phyloP scores from a whole-genome alignment of 2,888 invertebrate species.

The Habroteleia sp. region DNA sequence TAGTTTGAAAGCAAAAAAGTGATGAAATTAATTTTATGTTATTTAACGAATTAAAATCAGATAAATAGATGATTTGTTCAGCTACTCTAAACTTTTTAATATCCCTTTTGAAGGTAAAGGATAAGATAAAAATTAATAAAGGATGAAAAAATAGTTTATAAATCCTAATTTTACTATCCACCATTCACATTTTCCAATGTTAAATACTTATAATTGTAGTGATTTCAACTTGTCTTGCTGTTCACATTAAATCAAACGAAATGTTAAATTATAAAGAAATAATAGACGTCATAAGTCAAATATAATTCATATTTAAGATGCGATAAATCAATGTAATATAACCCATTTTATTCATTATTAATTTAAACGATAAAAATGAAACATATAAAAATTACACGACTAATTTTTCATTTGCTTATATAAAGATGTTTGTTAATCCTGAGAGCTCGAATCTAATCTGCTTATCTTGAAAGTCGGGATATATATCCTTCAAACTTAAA shows the following conservation, averaged over 20 bases:
- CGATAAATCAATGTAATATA: slow-evolving; percentile 13
- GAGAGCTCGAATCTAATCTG: slow-evolving; percentile 55
- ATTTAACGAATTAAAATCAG: slow-evolving; percentile 79
- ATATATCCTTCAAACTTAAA: slow-evolving; percentile 60
- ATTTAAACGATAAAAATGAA: slow-evolving; percentile 42
- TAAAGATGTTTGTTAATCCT: slow-evolving; percentile 55
- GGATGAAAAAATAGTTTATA: too few species aligned
- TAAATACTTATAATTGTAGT: background rate
- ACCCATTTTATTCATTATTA: slow-evolving; percentile 39
- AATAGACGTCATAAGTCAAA: too few species aligned
- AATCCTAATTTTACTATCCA: slow-evolving; percentile 75
- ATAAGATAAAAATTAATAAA: too few species aligned
- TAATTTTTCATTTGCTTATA: slow-evolving; percentile 36
- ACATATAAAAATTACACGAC: slow-evolving; percentile 28
- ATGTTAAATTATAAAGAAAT: slow-evolving; percentile 19
- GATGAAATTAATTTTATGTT: slow-evolving; percentile 66
- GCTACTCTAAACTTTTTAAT: too few species aligned
- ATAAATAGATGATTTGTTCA: slow-evolving; percentile 77
- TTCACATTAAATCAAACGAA: slow-evolving; percentile 10
- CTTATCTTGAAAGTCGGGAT: slow-evolving; percentile 59
- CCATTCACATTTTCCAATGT: slow-evolving; percentile 47
- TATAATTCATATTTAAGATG: slow-evolving; percentile 21
- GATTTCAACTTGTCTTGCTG: background rate
- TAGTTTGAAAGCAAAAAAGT: slow-evolving; percentile 23
- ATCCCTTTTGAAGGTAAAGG: too few species aligned